A percentile compares a stretch with the other conserved stretches of the same genome.
Conservation (phyloP, 53 echinoderm and acorn worm species). For the Antedon mediterranea region DNA sequence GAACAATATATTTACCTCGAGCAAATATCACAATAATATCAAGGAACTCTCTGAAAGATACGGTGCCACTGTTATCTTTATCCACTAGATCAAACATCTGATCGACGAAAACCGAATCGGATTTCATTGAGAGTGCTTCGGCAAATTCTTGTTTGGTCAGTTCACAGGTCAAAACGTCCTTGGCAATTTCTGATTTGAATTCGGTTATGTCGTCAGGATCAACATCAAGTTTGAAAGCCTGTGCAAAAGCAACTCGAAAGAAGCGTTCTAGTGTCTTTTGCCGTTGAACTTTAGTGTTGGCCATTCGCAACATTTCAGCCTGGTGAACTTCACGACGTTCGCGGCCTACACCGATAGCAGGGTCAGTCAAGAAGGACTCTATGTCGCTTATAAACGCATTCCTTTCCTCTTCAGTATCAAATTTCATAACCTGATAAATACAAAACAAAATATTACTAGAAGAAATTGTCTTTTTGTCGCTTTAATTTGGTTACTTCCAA, state of each 20-base stretch:
- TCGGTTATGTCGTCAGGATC: slow-evolving; percentile 37
- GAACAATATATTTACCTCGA: slow-evolving; percentile 41
- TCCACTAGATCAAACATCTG: slow-evolving; percentile 98
- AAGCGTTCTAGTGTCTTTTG: slow-evolving; percentile 72
- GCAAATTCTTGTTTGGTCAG: slow-evolving; percentile 95
- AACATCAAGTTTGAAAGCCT: slow-evolving; percentile 68
- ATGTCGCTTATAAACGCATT: slow-evolving; percentile 68
- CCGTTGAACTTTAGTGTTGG: slow-evolving; percentile 77
- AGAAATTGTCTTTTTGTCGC: too few species aligned
- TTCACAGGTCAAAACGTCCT: slow-evolving; percentile 75
- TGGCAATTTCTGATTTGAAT: slow-evolving; percentile 26
- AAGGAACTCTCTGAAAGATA: slow-evolving; percentile 94
- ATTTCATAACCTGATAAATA: slow-evolving; percentile 35
- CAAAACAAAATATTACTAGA: not conserved
- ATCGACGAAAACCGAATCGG: slow-evolving; percentile 81
- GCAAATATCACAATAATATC: slow-evolving; percentile 95
- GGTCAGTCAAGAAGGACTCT: slow-evolving; percentile 64
- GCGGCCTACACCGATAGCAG: slow-evolving; percentile 62
- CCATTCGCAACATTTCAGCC: slow-evolving; percentile 44
- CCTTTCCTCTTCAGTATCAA: slow-evolving; percentile 41
- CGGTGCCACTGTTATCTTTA: slow-evolving; percentile 75
- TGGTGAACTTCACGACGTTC: slow-evolving; percentile 72
- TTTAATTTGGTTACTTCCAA: too few species aligned
- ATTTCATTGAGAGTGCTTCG: slow-evolving; percentile 79
- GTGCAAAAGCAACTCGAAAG: slow-evolving; percentile 85